phyloP scores from a whole-genome alignment of 2,797 vertebrate genomes.

The Uromys caudimaculatus region DNA sequence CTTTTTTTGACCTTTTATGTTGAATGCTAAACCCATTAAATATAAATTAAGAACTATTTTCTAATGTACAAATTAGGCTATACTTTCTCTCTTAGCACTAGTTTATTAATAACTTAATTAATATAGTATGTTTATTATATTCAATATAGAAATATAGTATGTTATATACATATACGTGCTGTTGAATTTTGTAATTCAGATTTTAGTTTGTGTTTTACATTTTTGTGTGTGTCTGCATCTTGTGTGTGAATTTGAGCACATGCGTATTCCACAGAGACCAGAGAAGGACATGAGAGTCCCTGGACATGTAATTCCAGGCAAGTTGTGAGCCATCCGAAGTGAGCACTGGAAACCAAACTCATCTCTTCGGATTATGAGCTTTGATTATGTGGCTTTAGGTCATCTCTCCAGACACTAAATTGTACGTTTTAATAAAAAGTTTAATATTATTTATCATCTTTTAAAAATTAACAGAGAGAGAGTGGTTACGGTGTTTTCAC shows the following conservation, averaged over 20 bases:
- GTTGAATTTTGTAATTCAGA: background rate
- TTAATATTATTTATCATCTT: background rate
- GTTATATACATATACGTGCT: background rate
- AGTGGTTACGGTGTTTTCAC: background rate
- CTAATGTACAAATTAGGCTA: conserved; percentile 4
- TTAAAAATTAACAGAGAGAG: conserved; percentile 21
- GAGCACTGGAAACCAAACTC: background rate
- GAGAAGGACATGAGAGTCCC: background rate
- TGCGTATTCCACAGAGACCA: background rate
- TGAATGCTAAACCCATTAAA: conserved; percentile 2
- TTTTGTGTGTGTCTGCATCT: background rate
- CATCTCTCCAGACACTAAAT: background rate
- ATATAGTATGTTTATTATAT: background rate
- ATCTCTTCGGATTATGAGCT: background rate
- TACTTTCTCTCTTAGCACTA: background rate
- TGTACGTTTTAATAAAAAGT: background rate
- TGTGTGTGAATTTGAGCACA: background rate
- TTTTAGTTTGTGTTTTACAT: background rate
- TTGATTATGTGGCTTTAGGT: background rate
- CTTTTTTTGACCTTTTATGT: background rate
- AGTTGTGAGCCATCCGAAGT: too few relatives aligned
- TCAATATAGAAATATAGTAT: background rate
- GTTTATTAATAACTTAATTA: background rate
- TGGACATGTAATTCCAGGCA: background rate
- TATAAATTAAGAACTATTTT: conserved; percentile 30